A percentile compares a stretch with the other conserved stretches of the same genome.
phyloP scores from a whole-genome alignment of 1,140 invertebrate genomes.

The Tyrophagus putrescentiae region DNA sequence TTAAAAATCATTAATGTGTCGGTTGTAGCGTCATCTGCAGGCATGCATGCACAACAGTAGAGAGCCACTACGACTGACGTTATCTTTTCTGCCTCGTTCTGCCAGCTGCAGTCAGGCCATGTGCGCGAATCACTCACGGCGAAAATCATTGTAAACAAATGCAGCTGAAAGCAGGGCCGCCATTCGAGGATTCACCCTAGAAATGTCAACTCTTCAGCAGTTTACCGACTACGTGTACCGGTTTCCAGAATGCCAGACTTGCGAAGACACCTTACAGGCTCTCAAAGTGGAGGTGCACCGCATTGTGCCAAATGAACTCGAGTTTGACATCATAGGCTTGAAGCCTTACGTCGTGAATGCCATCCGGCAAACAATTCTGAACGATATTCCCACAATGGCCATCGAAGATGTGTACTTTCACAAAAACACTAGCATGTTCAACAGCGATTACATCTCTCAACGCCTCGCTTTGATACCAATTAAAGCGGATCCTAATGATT shows the following conservation, averaged over 20 bases:
- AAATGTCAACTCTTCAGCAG: constrained; percentile 1
- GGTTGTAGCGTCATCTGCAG: no score
- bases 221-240: constrained; percentile 8
- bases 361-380: constrained; percentile 6
- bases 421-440: constrained; percentile 6
- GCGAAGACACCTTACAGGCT: not conserved
- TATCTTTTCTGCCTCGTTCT: no score
- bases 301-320: not conserved
- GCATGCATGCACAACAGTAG: no score
- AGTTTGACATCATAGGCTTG: constrained; percentile 12
- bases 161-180: no score
- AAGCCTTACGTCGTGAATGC: constrained; percentile 1
- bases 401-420: constrained; percentile 17
- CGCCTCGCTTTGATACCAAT: constrained; percentile 9
- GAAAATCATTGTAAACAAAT: no score
- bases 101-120: no score
- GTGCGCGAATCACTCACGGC: no score
- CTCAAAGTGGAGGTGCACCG: not conserved
- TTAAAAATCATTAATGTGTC: no score
- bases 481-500: constrained; percentile 6
- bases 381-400: constrained; percentile 12
- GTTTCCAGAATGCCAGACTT: not conserved
- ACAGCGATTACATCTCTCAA: constrained; percentile 9
- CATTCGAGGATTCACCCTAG: not conserved
- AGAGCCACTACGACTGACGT: no score